A percentile compares a stretch with the other conserved stretches of the same genome.
These are phyloP conservation scores for Calcarius lapponicus DNA, from an alignment of 2,797 vertebrate species.

Conservation along the genomic window DNA sequence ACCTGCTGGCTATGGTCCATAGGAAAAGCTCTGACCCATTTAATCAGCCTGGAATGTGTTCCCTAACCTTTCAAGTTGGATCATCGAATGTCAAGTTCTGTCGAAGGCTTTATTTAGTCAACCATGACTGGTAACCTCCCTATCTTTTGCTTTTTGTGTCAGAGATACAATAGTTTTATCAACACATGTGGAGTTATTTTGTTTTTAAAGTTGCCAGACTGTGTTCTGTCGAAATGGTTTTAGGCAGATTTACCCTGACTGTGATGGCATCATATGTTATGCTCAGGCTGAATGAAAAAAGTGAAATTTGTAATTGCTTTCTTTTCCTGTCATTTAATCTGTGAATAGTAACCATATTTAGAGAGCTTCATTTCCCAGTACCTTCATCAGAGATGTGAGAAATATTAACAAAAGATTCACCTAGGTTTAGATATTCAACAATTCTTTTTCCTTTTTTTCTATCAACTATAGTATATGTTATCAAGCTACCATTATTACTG, in stretches of 20 bases:
- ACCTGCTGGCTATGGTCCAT: slow-evolving; percentile 75
- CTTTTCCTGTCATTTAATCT: slow-evolving; percentile 43
- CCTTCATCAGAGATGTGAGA: slow-evolving; percentile 12
- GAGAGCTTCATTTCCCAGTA: slow-evolving; percentile 4
- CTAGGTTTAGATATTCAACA: neutral
- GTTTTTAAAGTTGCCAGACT: slow-evolving; percentile 57
- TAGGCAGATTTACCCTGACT: slow-evolving; percentile 50
- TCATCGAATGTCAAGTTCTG: slow-evolving; percentile 67
- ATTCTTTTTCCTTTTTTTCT: neutral
- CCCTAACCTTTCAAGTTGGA: slow-evolving; percentile 76
- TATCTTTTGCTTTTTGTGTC: slow-evolving; percentile 59
- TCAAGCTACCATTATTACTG: neutral
- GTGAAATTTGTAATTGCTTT: slow-evolving; percentile 42
- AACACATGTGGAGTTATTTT: slow-evolving; percentile 28
- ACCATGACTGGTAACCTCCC: slow-evolving; percentile 60
- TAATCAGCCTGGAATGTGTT: slow-evolving; percentile 75
- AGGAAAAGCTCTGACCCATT: slow-evolving; percentile 74
- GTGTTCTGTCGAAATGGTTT: slow-evolving; percentile 47
- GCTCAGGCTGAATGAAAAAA: slow-evolving; percentile 2
- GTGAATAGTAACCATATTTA: slow-evolving; percentile 27
- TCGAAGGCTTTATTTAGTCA: slow-evolving; percentile 67
- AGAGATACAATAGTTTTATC: slow-evolving; percentile 65
- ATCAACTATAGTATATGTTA: neutral
- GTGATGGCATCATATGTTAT: slow-evolving; percentile 16
- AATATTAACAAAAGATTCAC: neutral